Conservation (phyloP, 2,113 vertebrate species). For the Microtus pennsylvanicus region DNA sequence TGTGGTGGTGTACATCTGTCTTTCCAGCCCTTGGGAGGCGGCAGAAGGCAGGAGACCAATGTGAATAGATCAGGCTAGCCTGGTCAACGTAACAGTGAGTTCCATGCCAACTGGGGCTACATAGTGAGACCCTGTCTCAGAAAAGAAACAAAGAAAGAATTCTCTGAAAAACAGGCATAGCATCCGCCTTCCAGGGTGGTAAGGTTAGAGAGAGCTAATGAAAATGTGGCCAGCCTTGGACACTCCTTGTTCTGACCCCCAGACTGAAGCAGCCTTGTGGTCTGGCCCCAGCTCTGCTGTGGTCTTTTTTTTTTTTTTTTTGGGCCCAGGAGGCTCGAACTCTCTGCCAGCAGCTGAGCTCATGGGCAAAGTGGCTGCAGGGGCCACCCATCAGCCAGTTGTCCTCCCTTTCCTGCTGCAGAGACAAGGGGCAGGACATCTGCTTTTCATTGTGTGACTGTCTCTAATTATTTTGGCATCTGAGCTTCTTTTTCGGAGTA, state of each 20-base stretch:
- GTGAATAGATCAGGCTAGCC: neutral
- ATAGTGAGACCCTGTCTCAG: neutral
- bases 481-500: conserved; percentile 17
- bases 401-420: conserved; percentile 7
- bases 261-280: neutral
- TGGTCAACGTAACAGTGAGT: neutral
- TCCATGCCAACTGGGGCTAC: neutral
- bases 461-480: conserved; percentile 58
- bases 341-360: conserved; percentile 63
- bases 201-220: neutral
- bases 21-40: neutral
- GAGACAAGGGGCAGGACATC: neutral
- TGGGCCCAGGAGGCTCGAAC: neutral
- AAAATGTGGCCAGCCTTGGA: neutral
- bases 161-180: neutral
- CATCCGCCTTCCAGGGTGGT: neutral
- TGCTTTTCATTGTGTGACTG: conserved; percentile 34
- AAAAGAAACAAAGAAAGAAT: neutral
- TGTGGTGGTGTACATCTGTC: neutral
- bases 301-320: neutral
- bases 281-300: neutral
- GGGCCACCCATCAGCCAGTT: neutral
- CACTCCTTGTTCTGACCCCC: neutral
- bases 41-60: neutral
- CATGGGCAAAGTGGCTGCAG: neutral